A percentile compares a stretch with the other conserved stretches of the same genome.
Evolutionary conservation across 2,797 vertebrate species (phyloP).

Genomic region (Oreortyx pictus): DNA sequence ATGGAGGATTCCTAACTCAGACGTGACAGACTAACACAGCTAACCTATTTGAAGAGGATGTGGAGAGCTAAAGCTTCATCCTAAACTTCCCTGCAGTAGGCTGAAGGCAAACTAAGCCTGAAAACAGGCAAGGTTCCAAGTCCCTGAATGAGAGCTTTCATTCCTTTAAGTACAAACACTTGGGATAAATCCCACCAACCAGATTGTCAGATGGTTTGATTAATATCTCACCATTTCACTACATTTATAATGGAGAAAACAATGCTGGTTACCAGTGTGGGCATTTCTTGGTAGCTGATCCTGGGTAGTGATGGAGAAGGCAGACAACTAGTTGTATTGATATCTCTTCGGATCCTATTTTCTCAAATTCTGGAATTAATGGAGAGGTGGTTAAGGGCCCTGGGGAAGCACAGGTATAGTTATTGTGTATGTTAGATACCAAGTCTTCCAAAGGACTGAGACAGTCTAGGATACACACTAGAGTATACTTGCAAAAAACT

Average conservation of each 20-base stretch:
- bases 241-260: slow-evolving; percentile 1
- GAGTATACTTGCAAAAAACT: neutral
- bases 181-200: neutral
- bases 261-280: neutral
- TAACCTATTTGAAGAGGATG: neutral
- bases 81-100: neutral
- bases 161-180: neutral
- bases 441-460: neutral
- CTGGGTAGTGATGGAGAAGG: neutral
- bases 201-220: slow-evolving; percentile 33
- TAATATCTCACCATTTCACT: neutral
- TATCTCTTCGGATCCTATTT: neutral
- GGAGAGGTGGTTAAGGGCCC: neutral
- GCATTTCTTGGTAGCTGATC: neutral
- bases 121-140: neutral
- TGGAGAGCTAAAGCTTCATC: neutral
- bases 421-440: neutral
- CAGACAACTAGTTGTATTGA: neutral
- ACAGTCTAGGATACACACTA: neutral
- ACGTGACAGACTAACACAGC: neutral
- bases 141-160: neutral
- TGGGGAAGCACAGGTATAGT: neutral
- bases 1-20: neutral
- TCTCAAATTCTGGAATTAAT: neutral
- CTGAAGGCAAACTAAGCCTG: neutral